Base-by-base conservation (phyloP, 1,140 invertebrate genomes). In the Hycleus phaleratus region DNA sequence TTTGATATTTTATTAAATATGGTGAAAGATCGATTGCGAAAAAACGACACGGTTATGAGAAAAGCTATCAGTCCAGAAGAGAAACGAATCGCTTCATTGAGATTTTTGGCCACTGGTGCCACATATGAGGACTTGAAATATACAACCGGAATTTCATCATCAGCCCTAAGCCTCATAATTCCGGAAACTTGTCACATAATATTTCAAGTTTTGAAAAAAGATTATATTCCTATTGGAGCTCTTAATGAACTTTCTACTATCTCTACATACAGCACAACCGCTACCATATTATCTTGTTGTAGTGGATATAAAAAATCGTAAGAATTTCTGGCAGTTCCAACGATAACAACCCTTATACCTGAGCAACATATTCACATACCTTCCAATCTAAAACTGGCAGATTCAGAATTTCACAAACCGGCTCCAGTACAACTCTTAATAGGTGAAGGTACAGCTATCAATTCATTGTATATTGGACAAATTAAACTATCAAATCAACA, bases 111-210 rank as follows among this genome's bases (percentile, higher is more conserved):
- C 25, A 68, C 67, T 49, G 68, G 67, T 7, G 25, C 58, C 32
- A 63, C 54, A 42, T 70, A 65, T 52, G 67, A 71, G 61, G 70
- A 75, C 63, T 51, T 74, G 18, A 70, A 73, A 62, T 75, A 65
- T 68, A 65, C 67, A 46, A 62, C 69, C 47, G 56, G 65, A 26
- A 73, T 74, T 57, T 74, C 71, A 48, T 66, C 71, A 47, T 70
- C 73, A 61, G 64, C 71, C 10, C 56, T 73, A 18, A 56, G 66
- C 9, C 42, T 48, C 57, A 71, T 67, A 32, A 72, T 72, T 55
- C 68, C 71, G 32, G 70, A 75, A 69, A 73, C 68, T 18, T 71
- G 65, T 12, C 46, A 58, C 59, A 48, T 44, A n/a, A 58, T 58
- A 44, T 61, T 50, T 38, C 4, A 47, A 7, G 42, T 38, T 25